Base-by-base conservation (phyloP, 2,113 vertebrate species). In the Petromus typicus region DNA sequence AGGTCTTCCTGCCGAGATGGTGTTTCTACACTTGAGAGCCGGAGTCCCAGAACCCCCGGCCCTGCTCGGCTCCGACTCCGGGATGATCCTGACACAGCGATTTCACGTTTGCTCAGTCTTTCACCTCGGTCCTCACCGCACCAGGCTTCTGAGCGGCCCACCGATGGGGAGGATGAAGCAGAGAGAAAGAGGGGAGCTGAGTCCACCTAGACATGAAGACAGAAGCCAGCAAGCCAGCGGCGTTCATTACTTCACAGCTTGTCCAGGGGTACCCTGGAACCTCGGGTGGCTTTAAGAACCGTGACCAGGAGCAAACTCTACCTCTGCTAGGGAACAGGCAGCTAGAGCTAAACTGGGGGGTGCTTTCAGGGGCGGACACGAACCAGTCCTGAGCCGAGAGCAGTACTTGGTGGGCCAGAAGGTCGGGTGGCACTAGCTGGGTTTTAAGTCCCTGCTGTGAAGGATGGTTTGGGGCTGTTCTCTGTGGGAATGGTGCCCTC, bases 341-440 rank as follows among this genome's bases (percentile, higher is more conserved):
- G 9, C 5, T 32, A 56, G 37, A 43, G 32, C 40, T 37, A 25
- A 81, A 73, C 3, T 2, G 45, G 25, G 51, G 32, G 45, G 40
- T 6, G n/a, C 10, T 71, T 30, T 75, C 11, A 20, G 48, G n/a
- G 51, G 30, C 0, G 20, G 1, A 8, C 1, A 2, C 30, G 16
- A n/a, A 1, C 63, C 16, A 0, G 37, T 59, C 25, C 59, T 22
- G 32, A 34, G 1, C 98, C 98, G 98, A 14, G 22, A 43, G 98
- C 56, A 96, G 96, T 92, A 93, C 96, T 97, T 98, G 98, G 96
- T 97, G 71, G 18, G 67, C 4, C 1, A 98, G 98, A 97, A 98
- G 94, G 97, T 98, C 90, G 45, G 96, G 98, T 98, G 98, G 98
- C 98, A 98, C 98, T 98, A 98, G 22, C 40, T 30, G 43, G 25